Evolutionary conservation across 1,140 invertebrate species (phyloP).

Genomic region (Brachionus plicatilis): DNA sequence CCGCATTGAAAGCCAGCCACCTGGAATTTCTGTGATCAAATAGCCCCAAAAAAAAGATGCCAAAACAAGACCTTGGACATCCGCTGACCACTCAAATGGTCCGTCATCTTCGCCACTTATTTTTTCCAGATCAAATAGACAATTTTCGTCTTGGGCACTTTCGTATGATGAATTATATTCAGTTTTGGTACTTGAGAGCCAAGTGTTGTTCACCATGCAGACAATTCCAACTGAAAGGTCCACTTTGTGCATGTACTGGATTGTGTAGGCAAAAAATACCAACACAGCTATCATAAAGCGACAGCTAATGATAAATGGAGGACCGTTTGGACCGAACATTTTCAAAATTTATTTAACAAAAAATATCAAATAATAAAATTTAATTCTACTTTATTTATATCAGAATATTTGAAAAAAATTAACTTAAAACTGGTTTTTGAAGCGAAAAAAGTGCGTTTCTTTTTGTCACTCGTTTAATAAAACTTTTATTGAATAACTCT

Average conservation of each 20-base stretch:
- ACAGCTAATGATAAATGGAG: conserved; percentile 27
- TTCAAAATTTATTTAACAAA: neutral
- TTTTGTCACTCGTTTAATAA: no score
- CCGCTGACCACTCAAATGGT: conserved; percentile 51
- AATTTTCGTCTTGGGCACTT: neutral
- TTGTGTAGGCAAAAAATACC: conserved; percentile 44
- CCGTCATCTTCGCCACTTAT: conserved; percentile 43
- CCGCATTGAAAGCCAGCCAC: conserved; percentile 52
- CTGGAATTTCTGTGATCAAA: conserved; percentile 53
- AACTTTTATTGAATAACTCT: no score
- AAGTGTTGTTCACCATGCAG: conserved; percentile 65
- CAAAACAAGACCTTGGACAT: conserved; percentile 50
- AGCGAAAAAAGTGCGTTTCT: no score
- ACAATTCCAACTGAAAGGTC: conserved; percentile 83
- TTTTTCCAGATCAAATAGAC: neutral
- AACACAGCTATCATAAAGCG: conserved; percentile 22
- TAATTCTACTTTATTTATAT: neutral
- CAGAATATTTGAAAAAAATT: no score
- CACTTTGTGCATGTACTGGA: conserved; percentile 70
- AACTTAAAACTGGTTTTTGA: no score
- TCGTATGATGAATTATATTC: neutral
- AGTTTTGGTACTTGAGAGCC: neutral
- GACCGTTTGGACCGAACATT: conserved; percentile 32
- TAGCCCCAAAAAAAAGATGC: conserved; percentile 57
- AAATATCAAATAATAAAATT: neutral